A percentile compares a stretch with the other conserved stretches of the same genome.
Evolutionary conservation across 2,797 vertebrate genomes (phyloP).

Genomic region (Molossus molossus): DNA sequence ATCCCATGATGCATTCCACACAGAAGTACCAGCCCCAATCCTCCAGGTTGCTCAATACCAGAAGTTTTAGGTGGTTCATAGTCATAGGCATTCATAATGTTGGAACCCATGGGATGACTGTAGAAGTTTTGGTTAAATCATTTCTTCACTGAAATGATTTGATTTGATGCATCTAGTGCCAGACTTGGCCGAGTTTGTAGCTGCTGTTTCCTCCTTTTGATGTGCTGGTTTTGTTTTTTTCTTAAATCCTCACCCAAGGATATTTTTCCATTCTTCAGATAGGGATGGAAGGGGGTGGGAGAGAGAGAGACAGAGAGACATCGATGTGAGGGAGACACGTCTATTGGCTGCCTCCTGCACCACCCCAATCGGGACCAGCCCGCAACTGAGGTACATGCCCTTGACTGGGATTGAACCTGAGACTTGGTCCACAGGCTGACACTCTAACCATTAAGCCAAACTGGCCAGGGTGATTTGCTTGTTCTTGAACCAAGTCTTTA

Average conservation of each 20-base stretch:
- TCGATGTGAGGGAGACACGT: no score
- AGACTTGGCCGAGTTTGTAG: neutral
- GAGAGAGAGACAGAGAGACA: no score
- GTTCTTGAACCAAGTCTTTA: slow-evolving; percentile 74
- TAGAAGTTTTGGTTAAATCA: rapidly evolving
- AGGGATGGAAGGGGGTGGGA: no score
- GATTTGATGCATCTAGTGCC: neutral
- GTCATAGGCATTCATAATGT: rapidly evolving
- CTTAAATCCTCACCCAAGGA: no score
- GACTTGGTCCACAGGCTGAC: no score
- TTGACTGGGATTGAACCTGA: no score
- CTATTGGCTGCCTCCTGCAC: no score
- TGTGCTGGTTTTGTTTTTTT: neutral
- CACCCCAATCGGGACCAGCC: no score
- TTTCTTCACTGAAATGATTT: rapidly evolving
- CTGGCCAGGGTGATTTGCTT: neutral
- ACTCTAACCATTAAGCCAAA: no score
- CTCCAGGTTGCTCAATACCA: rapidly evolving
- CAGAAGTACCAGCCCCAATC: neutral
- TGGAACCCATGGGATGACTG: rapidly evolving
- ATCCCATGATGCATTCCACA: neutral
- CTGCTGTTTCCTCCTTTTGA: neutral
- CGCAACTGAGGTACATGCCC: no score
- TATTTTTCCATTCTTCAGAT: no score
- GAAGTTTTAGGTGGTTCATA: neutral